Conservation (phyloP, 2,113 vertebrate species). For the Tonatia bakeri region DNA sequence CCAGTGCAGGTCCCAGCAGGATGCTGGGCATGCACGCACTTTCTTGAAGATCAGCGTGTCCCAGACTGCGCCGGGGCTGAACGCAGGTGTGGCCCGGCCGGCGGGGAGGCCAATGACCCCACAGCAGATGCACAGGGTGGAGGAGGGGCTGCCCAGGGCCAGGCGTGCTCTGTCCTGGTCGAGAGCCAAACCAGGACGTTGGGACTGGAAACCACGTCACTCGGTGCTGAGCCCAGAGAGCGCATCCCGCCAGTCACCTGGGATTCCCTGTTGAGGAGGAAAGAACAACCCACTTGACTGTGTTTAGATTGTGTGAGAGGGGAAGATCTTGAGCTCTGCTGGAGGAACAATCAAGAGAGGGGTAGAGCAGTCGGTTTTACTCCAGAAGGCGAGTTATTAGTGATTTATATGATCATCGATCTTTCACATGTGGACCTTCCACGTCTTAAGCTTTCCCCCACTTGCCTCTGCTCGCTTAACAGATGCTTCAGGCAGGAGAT, state of each 20-base stretch:
- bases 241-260: neutral
- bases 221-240: neutral
- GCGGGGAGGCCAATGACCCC: neutral
- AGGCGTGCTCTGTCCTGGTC: neutral
- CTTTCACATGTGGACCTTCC: neutral
- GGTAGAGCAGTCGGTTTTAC: neutral
- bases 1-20: neutral
- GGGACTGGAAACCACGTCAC: neutral
- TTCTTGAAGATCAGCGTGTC: neutral
- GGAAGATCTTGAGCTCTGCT: neutral
- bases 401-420: neutral
- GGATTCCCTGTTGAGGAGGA: neutral
- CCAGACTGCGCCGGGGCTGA: neutral
- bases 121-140: neutral
- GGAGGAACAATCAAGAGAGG: neutral
- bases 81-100: too few species aligned
- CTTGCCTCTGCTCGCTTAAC: neutral
- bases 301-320: neutral
- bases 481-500: neutral
- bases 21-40: too few species aligned
- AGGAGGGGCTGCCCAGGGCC: too few species aligned
- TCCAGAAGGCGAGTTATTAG: neutral
- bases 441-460: neutral
- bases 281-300: neutral
- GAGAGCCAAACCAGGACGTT: neutral